Evolutionary conservation across 2,888 invertebrate species (phyloP), one percentile per base, ranked within the genome.

Genomic region (Latrodectus hesperus): DNA sequence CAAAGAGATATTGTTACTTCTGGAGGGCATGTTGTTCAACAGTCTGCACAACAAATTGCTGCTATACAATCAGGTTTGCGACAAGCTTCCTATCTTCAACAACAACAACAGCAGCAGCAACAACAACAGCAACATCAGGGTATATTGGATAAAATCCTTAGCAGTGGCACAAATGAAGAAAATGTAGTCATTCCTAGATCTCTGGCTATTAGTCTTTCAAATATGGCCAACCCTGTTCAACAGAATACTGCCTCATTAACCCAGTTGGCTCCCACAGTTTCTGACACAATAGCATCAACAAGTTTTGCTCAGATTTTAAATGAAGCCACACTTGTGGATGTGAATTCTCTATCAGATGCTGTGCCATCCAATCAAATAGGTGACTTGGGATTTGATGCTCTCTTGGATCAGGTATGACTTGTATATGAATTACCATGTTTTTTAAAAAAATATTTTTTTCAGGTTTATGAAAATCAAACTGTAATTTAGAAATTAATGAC

Each of bases 71-170:
- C 87, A 16, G 67, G 74, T 49, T n/a, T 87, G 22, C 76, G 52
- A 81, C 79, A 67, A 67, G 49, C 53, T 65, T 64, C 12, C 90
- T 72, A 60, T 60, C 60, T 60, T 60, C 60, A 60, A 10, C 88
- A 84, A 64, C 90, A 90, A 49, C 89, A 89, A 91, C 92, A 88
- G 91, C 91, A 89, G 76, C 88, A 90, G 91, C 91, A 82, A 91
- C 91, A 86, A 90, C 93, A 85, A 49, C 74, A 71, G 17, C 72
- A 26, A n/a, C 83, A 78, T 22, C 86, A 79, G 38, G 73, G 65
- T 71, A 75, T 79, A 51, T 72, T 76, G 12, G 76, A 82, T 53
- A 78, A 85, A 71, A 64, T 88, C 16, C 53, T 88, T 9, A 79
- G 74, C 16, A 16, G 14, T 74, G 73, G 74, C 14, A 55, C 49